Evolutionary conservation across 2,113 vertebrate genomes (phyloP), one percentile per base, ranked within the genome.

Genomic region (Barnardius zonarius): DNA sequence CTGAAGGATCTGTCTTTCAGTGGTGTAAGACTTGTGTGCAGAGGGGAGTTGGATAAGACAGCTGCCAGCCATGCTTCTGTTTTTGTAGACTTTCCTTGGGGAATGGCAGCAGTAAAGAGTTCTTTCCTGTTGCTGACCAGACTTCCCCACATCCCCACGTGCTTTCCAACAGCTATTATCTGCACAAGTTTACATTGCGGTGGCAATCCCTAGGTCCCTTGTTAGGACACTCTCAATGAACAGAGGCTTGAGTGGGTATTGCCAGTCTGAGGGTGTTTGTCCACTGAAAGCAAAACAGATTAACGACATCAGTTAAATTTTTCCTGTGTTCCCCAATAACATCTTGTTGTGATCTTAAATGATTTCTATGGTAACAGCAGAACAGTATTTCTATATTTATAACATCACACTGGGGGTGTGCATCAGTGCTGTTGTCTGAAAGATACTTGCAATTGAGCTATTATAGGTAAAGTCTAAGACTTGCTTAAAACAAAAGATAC

Each of bases 311-410:
- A 46, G 27, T 77, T 80, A 66, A 62, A 80, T 83, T 46, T 88
- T 86, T 46, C 17, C 43, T 86, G 43, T 43, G 44, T 80, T 83
- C 7, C 19, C 19, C 39, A 63, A 27, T 67, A 66, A 23, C 35
- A 75, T 95, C 77, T 80, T 79, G 17, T 59, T 86, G 23, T 89
- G 72, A 86, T 75, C 51, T 80, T 73, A 83, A 91, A 81, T 5
- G 2, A 86, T 95, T 90, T 90, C 95, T 92, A 88, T 96, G 93
- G 94, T 74, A 95, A 96, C 94, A 86, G 73, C 12, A 86, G 85
- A 91, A 81, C 33, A 75, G 46, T 75, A 46, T 81, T 92, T 93
- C 96, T 96, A 51, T 92, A 95, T 95, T 95, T 92, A 43, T 67
- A 94, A 43, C 51, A 83, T 91, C 49, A 79, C 27, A 57, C 25